phyloP scores from a whole-genome alignment of 1,140 invertebrate genomes.

The Drosophila lacertosa region DNA sequence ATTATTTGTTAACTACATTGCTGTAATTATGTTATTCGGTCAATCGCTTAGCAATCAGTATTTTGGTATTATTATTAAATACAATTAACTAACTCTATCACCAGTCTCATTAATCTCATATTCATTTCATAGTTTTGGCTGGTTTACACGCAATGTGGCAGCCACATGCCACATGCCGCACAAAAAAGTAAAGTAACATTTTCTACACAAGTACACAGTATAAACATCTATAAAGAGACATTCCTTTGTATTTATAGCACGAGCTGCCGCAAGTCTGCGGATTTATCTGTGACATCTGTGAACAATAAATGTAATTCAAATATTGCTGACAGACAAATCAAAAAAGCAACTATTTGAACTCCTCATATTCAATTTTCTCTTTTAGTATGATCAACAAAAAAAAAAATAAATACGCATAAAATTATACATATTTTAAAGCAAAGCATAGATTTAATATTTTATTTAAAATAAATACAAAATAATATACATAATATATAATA shows the following conservation, averaged over 20 bases:
- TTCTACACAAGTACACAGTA: neutral
- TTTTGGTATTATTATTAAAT: too few species aligned
- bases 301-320: neutral
- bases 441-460: too few species aligned
- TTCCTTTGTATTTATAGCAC: neutral
- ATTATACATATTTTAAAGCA: too few species aligned
- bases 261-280: neutral
- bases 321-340: neutral
- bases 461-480: too few species aligned
- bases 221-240: neutral
- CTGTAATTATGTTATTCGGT: constrained; percentile 7
- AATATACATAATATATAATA: too few species aligned
- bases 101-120: too few species aligned
- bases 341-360: neutral
- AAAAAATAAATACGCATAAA: too few species aligned
- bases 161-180: constrained; percentile 8
- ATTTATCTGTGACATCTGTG: constrained; percentile 6
- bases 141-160: constrained; percentile 19
- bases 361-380: too few species aligned
- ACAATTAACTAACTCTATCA: neutral
- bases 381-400: too few species aligned
- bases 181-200: neutral
- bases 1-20: constrained; percentile 12
- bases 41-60: constrained; percentile 1
- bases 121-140: too few species aligned